Base-by-base conservation (phyloP, 2,888 invertebrate species). In the Balanococcus diminutus region DNA sequence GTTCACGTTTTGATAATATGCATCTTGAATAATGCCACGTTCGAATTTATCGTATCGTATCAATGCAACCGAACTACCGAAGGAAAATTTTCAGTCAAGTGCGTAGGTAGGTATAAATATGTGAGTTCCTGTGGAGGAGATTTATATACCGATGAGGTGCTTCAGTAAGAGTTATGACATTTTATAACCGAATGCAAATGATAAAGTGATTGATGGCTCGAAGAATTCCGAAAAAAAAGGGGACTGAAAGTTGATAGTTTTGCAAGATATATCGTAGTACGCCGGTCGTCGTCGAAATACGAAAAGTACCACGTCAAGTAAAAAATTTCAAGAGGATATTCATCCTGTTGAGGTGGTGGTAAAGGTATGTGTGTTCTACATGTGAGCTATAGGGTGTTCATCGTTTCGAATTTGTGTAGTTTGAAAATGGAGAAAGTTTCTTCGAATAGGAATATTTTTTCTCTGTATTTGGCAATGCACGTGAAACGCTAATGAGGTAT, bases 141-240 rank as follows among this genome's bases (percentile, higher is more conserved):
- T 36, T 11, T 42, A 14, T 14, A 16, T n/a, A 56, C 56, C n/a
- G 19, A 22, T 56, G 22, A 56, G 22, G 22, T 56, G 19, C 56
- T 56, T 56, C 56, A 22, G 11, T 22, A 22, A 56, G 11, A 56
- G 22, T 56, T 56, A 56, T 56, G 56, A 56, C 56, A 22, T 56
- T 56, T 22, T 56, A 56, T 67, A 67, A 16, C 11, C 28, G 67
- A 67, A 67, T 25, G 67, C 67, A 67, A 67, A 67, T 67, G 67
- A 67, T 67, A 28, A 67, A 67, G 67, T 67, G 67, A 67, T 67
- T 67, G 67, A 67, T 67, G 28, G 67, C 28, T 31, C 16, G 67
- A 67, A 67, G 28, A 67, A 67, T 28, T 67, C 22, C 19, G 19
- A 51, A 56, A 56, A 22, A 56, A 56, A 56, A 56, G 56, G 22